Conservation (phyloP, 1,140 invertebrate genomes). For the Hyles vespertilio region DNA sequence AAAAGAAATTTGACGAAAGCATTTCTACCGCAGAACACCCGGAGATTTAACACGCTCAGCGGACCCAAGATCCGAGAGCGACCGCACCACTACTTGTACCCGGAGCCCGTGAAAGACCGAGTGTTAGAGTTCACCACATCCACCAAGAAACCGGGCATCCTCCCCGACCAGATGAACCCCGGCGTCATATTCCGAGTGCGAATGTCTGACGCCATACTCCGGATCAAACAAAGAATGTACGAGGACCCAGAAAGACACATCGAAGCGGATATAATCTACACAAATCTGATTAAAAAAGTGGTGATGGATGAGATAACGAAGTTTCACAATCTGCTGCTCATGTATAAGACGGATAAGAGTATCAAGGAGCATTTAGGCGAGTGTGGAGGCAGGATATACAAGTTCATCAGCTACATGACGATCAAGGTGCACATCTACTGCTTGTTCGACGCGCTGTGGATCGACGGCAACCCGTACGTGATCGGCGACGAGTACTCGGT, state of each 20-base stretch:
- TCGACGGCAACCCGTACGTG: constrained; percentile 66
- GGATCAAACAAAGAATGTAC: constrained; percentile 68
- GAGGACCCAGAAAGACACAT: constrained; percentile 66
- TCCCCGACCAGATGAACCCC: constrained; percentile 64
- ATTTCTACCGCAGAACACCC: constrained; percentile 47
- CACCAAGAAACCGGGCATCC: constrained; percentile 51
- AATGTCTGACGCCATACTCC: constrained; percentile 63
- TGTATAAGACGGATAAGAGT: constrained; percentile 65
- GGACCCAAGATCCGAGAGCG: constrained; percentile 55
- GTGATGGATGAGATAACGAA: constrained; percentile 69
- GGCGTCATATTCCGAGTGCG: constrained; percentile 63
- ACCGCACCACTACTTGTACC: constrained; percentile 61
- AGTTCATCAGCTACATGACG: constrained; percentile 68
- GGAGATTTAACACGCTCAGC: constrained; percentile 42
- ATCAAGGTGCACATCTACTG: constrained; percentile 68
- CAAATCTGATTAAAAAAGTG: constrained; percentile 63
- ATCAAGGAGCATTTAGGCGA: constrained; percentile 68
- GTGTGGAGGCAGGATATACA: constrained; percentile 63
- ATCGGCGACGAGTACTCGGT: constrained; percentile 67
- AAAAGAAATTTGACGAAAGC: neutral
- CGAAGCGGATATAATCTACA: constrained; percentile 66
- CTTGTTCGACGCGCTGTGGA: constrained; percentile 63
- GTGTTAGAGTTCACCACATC: constrained; percentile 52
- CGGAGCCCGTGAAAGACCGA: constrained; percentile 59
- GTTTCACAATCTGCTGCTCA: constrained; percentile 60